Conservation (phyloP, 2,797 vertebrate species). For the Gambelia wislizenii region DNA sequence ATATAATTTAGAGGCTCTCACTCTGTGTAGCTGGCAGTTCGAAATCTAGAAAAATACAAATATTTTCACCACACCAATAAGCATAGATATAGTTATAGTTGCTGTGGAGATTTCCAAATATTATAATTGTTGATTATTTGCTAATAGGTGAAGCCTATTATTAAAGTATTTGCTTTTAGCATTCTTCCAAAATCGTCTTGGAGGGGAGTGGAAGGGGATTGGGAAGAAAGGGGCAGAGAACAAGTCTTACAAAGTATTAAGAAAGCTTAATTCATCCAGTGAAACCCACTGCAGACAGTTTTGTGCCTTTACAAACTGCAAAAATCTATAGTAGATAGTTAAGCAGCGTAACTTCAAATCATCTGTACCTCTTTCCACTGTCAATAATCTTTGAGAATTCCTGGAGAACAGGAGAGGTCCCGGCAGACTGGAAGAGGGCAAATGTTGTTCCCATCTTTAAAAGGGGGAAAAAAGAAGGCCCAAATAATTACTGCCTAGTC, state of each 20-base stretch:
- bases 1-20: too few relatives aligned
- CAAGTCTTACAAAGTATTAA: neutral
- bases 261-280: neutral
- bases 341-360: too few relatives aligned
- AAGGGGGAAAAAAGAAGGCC: too few relatives aligned
- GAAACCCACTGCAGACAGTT: neutral
- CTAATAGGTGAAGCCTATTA: neutral
- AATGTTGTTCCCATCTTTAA: too few relatives aligned
- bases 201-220: too few relatives aligned
- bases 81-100: neutral
- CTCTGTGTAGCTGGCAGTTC: neutral
- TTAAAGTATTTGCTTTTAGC: neutral
- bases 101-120: neutral
- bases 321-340: neutral
- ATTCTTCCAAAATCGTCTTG: neutral
- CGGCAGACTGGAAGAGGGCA: too few relatives aligned
- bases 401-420: too few relatives aligned
- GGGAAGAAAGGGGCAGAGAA: too few relatives aligned
- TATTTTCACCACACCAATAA: neutral
- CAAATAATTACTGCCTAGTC: too few relatives aligned
- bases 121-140: neutral
- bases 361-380: too few relatives aligned
- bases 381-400: too few relatives aligned
- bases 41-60: neutral
- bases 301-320: too few relatives aligned